Percentiles rank a stretch among this genome's conserved stretches.
phyloP scores from a whole-genome alignment of 2,888 invertebrate genomes.

The Ophion obscuratus region DNA sequence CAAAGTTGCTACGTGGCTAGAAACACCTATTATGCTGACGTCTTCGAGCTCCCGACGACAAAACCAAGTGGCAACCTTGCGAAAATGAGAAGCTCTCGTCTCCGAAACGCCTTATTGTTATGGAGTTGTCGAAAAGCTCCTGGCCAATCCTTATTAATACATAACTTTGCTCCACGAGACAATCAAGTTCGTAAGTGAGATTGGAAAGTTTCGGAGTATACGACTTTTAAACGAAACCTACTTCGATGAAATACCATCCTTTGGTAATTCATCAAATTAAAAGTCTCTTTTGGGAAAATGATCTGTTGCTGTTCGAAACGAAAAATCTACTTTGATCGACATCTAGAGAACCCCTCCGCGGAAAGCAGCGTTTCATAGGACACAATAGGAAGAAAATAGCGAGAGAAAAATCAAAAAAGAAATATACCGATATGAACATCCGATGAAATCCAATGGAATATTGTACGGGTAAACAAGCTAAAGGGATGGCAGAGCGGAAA shows the following conservation, averaged over 20 bases:
- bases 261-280: not conserved
- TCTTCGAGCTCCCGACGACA: conserved; percentile 29
- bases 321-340: not conserved
- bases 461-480: conserved; percentile 36
- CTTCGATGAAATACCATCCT: not conserved
- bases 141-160: not conserved
- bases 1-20: conserved; percentile 62
- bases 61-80: conserved; percentile 55
- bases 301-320: not conserved
- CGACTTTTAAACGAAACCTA: not conserved
- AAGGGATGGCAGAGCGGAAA: conserved; percentile 38
- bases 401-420: conserved; percentile 3
- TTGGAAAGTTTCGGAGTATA: not conserved
- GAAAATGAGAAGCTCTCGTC: conserved; percentile 60
- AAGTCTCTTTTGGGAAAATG: not conserved
- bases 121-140: conserved; percentile 23
- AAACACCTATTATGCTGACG: conserved; percentile 60
- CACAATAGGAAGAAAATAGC: conserved; percentile 38
- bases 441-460: conserved; percentile 63
- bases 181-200: not conserved
- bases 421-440: conserved; percentile 42
- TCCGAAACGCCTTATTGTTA: conserved; percentile 5
- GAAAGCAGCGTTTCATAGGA: conserved; percentile 4
- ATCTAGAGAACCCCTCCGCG: not conserved
- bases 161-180: not conserved